Percentiles rank a stretch among this genome's conserved stretches.
phyloP scores from a whole-genome alignment of 2,888 invertebrate genomes.

The Galeruca laticollis region DNA sequence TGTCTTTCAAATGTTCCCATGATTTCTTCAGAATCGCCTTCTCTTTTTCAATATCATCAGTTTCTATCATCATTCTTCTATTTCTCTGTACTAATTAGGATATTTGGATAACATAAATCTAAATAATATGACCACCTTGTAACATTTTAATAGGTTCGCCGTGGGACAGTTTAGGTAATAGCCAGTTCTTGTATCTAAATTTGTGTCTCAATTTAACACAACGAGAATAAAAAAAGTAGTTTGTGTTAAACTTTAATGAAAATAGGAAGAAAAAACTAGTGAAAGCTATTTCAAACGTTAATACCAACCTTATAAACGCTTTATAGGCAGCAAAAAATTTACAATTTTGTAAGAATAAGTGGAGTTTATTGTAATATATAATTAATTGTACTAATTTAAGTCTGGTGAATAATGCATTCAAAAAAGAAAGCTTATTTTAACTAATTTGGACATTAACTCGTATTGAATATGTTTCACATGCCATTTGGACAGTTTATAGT shows the following conservation, averaged over 20 bases:
- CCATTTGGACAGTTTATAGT: too few species aligned
- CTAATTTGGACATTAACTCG: too few species aligned
- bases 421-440: too few species aligned
- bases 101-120: too few species aligned
- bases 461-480: too few species aligned
- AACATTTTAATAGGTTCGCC: not conserved
- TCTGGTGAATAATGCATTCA: too few species aligned
- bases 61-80: too few species aligned
- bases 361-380: not conserved
- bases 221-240: not conserved
- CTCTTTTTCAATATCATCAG: too few species aligned
- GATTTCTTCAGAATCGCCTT: too few species aligned
- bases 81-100: too few species aligned
- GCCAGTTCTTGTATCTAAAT: not conserved
- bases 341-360: not conserved
- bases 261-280: not conserved
- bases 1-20: too few species aligned
- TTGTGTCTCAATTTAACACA: not conserved
- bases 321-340: not conserved
- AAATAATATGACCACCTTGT: not conserved
- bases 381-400: too few species aligned
- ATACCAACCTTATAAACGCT: not conserved
- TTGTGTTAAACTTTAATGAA: not conserved
- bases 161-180: not conserved
- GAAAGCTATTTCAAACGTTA: not conserved